Conservation (phyloP, 2,888 invertebrate genomes). For the Lasius platythorax region DNA sequence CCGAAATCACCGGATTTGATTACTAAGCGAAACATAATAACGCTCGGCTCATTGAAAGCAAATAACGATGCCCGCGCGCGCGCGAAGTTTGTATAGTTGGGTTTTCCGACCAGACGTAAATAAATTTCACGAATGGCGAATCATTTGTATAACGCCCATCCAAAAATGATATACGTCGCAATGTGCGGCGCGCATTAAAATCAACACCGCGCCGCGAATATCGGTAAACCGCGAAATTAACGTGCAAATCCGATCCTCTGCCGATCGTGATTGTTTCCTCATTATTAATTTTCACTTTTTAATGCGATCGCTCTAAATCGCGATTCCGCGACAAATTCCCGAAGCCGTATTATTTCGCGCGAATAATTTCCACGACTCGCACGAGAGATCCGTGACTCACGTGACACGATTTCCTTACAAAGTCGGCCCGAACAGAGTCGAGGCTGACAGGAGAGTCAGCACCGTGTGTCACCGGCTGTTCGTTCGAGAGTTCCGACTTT, state of each 20-base stretch:
- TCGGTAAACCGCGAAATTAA: constrained; percentile 49
- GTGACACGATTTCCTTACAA: constrained; percentile 67
- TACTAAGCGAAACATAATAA: constrained; percentile 59
- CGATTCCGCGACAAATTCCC: constrained; percentile 7
- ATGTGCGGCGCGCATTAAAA: constrained; percentile 43
- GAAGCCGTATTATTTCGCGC: constrained; percentile 47
- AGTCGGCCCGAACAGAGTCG: constrained; percentile 34
- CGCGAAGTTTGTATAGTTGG: constrained; percentile 48
- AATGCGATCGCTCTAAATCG: constrained; percentile 1
- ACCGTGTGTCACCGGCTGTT: constrained; percentile 64
- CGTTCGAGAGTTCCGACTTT: constrained; percentile 70
- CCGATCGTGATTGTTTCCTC: constrained; percentile 7
- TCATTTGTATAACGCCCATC: constrained; percentile 48
- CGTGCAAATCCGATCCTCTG: constrained; percentile 19
- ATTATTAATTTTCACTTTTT: not conserved
- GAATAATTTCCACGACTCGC: constrained; percentile 45
- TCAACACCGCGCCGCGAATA: constrained; percentile 40
- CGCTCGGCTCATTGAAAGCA: constrained; percentile 58
- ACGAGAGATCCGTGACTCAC: constrained; percentile 60
- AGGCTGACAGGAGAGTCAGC: constrained; percentile 55
- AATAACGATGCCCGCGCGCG: constrained; percentile 44
- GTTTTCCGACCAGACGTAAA: constrained; percentile 48
- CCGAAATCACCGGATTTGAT: constrained; percentile 65
- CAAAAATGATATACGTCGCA: constrained; percentile 44
- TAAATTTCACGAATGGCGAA: constrained; percentile 53